Conservation (phyloP, 2,797 vertebrate species). For the Rhinella marina region DNA sequence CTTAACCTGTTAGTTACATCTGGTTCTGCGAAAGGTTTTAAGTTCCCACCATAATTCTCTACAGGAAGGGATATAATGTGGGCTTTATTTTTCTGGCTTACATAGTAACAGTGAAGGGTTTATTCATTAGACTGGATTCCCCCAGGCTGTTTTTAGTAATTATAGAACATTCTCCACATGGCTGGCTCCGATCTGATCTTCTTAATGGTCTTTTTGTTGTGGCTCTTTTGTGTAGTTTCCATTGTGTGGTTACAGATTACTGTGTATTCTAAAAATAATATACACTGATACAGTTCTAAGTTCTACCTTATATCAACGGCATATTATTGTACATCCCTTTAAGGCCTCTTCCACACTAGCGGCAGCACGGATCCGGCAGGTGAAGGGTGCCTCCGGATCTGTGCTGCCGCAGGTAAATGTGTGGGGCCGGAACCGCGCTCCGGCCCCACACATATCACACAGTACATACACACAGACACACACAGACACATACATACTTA, state of each 20-base stretch:
- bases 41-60: not conserved
- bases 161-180: constrained; percentile 15
- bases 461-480: too few species aligned
- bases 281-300: not conserved
- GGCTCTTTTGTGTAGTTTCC: constrained; percentile 13
- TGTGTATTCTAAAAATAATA: not conserved
- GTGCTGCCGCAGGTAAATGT: too few species aligned
- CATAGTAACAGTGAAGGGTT: not conserved
- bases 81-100: not conserved
- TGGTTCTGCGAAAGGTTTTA: too few species aligned
- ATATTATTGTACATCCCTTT: not conserved
- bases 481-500: too few species aligned
- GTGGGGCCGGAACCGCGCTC: too few species aligned
- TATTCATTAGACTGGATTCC: constrained; percentile 22
- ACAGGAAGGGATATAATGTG: not conserved
- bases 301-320: not conserved
- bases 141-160: constrained; percentile 27
- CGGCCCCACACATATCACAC: too few species aligned
- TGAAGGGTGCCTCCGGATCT: too few species aligned
- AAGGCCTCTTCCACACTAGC: too few species aligned
- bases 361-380: too few species aligned
- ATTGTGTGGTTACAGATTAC: constrained; percentile 36
- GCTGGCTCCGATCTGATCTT: constrained; percentile 24
- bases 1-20: too few species aligned
- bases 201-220: constrained; percentile 32